Base-by-base conservation (phyloP, 2,888 invertebrate species). In the Dione vanillae region DNA sequence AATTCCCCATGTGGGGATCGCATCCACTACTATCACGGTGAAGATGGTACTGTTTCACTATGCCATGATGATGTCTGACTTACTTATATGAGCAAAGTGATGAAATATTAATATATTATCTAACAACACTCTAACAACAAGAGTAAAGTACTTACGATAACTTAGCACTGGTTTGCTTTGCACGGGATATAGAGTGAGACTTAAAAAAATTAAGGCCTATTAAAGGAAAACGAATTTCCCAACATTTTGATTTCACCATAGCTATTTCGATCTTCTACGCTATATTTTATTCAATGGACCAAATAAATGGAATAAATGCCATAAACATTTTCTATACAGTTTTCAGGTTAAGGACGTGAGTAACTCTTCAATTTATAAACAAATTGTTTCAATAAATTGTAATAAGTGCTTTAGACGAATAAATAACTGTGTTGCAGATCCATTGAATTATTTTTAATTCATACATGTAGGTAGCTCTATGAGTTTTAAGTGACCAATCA, bases 221-320 rank as follows among this genome's bases (percentile, higher is more conserved):
- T n/a, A n/a, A n/a, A n/a, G n/a, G n/a, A n/a, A n/a, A n/a, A n/a
- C n/a, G n/a, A n/a, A 20, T 27, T 43, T 27, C 43, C 43, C 5
- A 61, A 61, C 43, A 59, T 11, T n/a, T 27, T 43, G n/a, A 41
- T 65, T 65, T 69, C 35, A 41, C 47, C 59, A 35, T 51, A 49
- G 59, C 43, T 69, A 72, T 56, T 67, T 37, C 51, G 66, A 12
- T 67, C 70, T 68, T 70, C 52, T 74, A 58, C 68, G 20, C 66
- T 51, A 20, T 45, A 45, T 64, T 61, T 67, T 41, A 49, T 16
- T 59, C 68, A 70, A 74, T 66, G 37, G 68, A 59, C 51, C 20
- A 62, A 72, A 72, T 72, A 70, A 68, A 59, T 65, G 58, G 47
- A 70, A 69, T 72, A 65, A n/a, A n/a, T n/a, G n/a, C n/a, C n/a